Conservation (phyloP, 2,797 vertebrate species). For the Onychomys arenicola region DNA sequence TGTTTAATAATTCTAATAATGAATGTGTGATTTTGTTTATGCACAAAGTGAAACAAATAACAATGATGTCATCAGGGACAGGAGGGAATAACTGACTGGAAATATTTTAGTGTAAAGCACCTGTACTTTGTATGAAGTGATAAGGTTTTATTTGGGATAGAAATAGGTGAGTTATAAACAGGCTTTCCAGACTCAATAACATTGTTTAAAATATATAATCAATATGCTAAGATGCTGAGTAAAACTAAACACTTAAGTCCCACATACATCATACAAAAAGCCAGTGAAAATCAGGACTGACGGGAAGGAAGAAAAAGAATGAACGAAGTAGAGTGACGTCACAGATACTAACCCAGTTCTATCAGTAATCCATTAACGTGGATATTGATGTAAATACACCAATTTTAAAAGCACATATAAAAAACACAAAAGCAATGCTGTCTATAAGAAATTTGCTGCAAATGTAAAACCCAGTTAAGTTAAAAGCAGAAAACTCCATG, state of each 20-base stretch:
- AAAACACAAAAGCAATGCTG: not conserved
- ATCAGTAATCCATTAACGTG: not conserved
- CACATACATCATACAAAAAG: not conserved
- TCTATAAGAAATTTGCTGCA: conserved; percentile 3
- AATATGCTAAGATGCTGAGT: not conserved
- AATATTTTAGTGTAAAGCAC: not conserved
- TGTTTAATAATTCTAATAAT: not conserved
- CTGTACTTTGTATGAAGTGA: not conserved
- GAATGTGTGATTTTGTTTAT: not conserved
- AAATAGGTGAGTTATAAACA: not conserved
- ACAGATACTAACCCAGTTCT: not conserved
- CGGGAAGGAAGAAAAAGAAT: not conserved
- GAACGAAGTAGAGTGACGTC: not conserved
- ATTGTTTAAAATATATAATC: not conserved
- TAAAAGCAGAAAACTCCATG: conserved; percentile 9
- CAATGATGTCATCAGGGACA: not conserved
- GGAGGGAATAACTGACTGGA: not conserved
- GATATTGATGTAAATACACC: not conserved
- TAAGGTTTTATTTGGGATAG: not conserved
- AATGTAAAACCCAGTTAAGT: not conserved
- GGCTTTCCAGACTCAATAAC: not conserved
- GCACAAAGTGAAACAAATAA: not conserved
- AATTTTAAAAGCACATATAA: not conserved
- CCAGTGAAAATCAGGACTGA: not conserved
- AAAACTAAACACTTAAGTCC: not conserved